Evolutionary conservation across 2,888 invertebrate genomes (phyloP).

Genomic region (Dioctria rufipes): DNA sequence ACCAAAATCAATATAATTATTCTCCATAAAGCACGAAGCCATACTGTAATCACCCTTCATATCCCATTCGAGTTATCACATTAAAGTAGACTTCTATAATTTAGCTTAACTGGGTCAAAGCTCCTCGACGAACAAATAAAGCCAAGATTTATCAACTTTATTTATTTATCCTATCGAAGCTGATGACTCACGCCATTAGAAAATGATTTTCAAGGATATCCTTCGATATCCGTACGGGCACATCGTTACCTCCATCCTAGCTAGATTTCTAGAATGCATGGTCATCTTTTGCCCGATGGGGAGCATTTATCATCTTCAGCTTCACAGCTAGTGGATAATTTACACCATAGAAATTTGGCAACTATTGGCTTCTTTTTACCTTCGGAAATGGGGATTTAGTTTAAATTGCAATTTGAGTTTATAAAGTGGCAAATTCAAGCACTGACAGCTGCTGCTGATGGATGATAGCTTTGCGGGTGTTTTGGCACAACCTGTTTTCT

Average conservation of each 20-base stretch:
- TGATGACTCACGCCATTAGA: conserved; percentile 44
- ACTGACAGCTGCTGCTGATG: conserved; percentile 39
- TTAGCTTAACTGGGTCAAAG: conserved; percentile 23
- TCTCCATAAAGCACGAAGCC: too few species aligned
- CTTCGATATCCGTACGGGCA: neutral
- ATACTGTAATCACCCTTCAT: neutral
- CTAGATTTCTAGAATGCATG: conserved; percentile 4
- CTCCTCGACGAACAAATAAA: neutral
- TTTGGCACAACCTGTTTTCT: conserved; percentile 10
- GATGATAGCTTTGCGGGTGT: conserved; percentile 18
- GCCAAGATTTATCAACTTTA: conserved; percentile 30
- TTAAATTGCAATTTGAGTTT: conserved; percentile 49
- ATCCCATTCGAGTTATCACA: conserved; percentile 33
- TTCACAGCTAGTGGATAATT: conserved; percentile 22
- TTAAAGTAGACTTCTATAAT: conserved; percentile 21
- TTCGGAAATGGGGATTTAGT: conserved; percentile 27
- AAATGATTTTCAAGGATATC: conserved; percentile 45
- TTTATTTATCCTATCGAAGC: conserved; percentile 24
- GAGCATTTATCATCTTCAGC: conserved; percentile 43
- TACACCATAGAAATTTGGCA: conserved; percentile 12
- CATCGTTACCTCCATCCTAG: conserved; percentile 8
- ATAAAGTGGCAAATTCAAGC: conserved; percentile 43
- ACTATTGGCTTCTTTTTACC: conserved; percentile 30
- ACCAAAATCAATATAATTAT: too few species aligned
- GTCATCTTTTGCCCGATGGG: conserved; percentile 46